Conservation (phyloP, 2,888 invertebrate species). For the Steinernema scapterisci region DNA sequence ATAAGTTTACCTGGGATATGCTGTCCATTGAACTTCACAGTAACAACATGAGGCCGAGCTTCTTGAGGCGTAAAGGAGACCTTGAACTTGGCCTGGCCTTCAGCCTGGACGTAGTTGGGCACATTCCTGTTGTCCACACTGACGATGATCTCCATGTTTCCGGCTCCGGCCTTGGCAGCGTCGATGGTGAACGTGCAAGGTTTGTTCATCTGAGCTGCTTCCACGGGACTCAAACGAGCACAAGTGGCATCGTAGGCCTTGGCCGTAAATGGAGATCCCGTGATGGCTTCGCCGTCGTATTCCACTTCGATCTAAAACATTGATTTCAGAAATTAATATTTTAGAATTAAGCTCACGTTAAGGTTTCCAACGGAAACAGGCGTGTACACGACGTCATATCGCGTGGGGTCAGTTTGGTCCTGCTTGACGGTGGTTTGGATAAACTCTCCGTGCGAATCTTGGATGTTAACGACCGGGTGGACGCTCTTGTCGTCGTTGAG, state of each 20-base stretch:
- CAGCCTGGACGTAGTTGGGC: slow-evolving; percentile 90
- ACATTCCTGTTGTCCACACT: slow-evolving; percentile 94
- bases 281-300: slow-evolving; percentile 54
- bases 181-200: slow-evolving; percentile 87
- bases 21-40: slow-evolving; percentile 79
- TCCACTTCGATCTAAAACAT: slow-evolving; percentile 53
- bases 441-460: slow-evolving; percentile 57
- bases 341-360: slow-evolving; percentile 35
- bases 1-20: slow-evolving; percentile 59
- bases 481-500: slow-evolving; percentile 37
- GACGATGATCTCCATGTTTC: slow-evolving; percentile 94
- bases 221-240: slow-evolving; percentile 92
- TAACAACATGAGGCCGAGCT: slow-evolving; percentile 85
- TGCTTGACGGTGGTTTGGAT: slow-evolving; percentile 53
- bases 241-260: slow-evolving; percentile 80
- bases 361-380: slow-evolving; percentile 77
- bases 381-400: slow-evolving; percentile 76
- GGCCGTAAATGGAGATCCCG: slow-evolving; percentile 69
- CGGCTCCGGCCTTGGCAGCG: slow-evolving; percentile 79
- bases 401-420: slow-evolving; percentile 45
- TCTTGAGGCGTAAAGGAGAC: slow-evolving; percentile 95
- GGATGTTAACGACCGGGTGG: slow-evolving; percentile 36
- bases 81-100: slow-evolving; percentile 90
- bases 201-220: slow-evolving; percentile 78
- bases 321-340: not conserved